phyloP scores from a whole-genome alignment of 2,113 vertebrate genomes.

The Syngnathus typhle region DNA sequence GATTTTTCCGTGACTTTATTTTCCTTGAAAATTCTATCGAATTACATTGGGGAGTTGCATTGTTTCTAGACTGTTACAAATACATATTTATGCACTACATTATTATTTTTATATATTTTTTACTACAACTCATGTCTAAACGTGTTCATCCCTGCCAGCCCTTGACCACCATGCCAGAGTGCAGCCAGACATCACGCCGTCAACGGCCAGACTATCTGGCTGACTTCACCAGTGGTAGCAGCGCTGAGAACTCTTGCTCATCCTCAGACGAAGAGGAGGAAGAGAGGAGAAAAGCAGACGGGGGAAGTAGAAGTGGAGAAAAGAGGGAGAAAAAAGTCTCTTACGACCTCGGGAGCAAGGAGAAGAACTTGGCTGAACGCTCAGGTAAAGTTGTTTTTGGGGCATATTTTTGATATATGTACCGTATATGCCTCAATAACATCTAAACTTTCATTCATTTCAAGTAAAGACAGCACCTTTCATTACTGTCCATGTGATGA shows the following conservation, averaged over 20 bases:
- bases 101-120: neutral
- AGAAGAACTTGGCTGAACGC: constrained; percentile 76
- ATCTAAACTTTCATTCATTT: constrained; percentile 34
- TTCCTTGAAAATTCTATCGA: neutral
- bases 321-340: constrained; percentile 81
- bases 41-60: neutral
- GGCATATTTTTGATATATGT: constrained; percentile 11
- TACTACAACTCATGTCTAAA: neutral
- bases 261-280: constrained; percentile 77
- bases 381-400: constrained; percentile 69
- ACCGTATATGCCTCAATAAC: constrained; percentile 27
- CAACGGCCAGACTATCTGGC: constrained; percentile 61
- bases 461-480: constrained; percentile 34
- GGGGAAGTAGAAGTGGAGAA: constrained; percentile 63
- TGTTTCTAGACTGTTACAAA: neutral
- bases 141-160: constrained; percentile 67
- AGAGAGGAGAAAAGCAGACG: constrained; percentile 57
- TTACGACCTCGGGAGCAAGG: constrained; percentile 74
- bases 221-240: constrained; percentile 74
- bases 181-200: constrained; percentile 74
- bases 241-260: constrained; percentile 74
- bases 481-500: constrained; percentile 15
- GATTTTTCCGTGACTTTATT: neutral
- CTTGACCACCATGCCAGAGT: constrained; percentile 88
- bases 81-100: neutral